Evolutionary conservation across 2,888 invertebrate genomes (phyloP).

Genomic region (Parasteatoda lunata): DNA sequence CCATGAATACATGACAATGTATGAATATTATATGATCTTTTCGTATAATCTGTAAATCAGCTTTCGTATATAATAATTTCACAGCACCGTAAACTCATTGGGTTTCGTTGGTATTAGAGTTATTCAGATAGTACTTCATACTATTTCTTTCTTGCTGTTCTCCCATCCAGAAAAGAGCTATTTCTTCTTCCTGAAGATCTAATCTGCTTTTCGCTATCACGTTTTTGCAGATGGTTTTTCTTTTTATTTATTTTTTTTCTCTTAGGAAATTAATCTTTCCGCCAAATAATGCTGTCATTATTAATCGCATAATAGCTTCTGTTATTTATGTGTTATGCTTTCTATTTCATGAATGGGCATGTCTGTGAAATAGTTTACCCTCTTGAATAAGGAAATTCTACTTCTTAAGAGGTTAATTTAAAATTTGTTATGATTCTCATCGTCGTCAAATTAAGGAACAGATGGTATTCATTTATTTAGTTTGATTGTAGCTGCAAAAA

Average conservation of each 20-base stretch:
- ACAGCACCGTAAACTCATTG: background rate
- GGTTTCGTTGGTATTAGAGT: background rate
- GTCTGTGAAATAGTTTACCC: background rate
- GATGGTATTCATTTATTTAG: too few relatives aligned
- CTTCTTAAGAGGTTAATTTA: too few relatives aligned
- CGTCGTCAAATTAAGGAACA: too few relatives aligned
- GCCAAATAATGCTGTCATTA: constrained; percentile 9
- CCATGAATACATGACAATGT: too few relatives aligned
- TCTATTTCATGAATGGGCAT: background rate
- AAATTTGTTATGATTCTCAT: too few relatives aligned
- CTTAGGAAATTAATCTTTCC: constrained; percentile 11
- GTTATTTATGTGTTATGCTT: background rate
- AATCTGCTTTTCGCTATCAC: background rate
- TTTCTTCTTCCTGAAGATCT: background rate
- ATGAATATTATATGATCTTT: too few relatives aligned
- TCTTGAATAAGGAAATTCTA: background rate
- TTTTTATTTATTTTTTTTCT: too few relatives aligned
- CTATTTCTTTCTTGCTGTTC: background rate
- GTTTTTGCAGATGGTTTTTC: background rate
- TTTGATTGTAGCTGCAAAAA: too few relatives aligned
- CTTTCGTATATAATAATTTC: background rate
- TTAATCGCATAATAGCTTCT: background rate
- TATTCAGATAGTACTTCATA: background rate
- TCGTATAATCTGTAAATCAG: too few relatives aligned
- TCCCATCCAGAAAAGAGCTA: background rate